Evolutionary conservation across 2,113 vertebrate species (phyloP).

Genomic region (Varanus salvator): DNA sequence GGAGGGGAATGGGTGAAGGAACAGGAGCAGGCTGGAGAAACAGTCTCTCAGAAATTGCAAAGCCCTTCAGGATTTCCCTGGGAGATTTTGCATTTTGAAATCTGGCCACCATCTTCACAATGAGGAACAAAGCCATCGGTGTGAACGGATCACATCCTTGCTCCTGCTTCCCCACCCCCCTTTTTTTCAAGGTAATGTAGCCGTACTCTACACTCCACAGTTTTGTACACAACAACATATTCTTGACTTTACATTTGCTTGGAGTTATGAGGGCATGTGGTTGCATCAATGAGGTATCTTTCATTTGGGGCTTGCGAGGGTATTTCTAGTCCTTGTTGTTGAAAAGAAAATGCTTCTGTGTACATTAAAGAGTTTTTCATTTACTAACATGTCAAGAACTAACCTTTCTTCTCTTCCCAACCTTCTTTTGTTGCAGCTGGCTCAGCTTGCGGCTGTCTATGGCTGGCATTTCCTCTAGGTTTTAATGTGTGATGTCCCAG

Average conservation of each 20-base stretch:
- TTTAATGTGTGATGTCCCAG: slow-evolving; percentile 81
- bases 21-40: too few relatives aligned
- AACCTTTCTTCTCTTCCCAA: slow-evolving; percentile 74
- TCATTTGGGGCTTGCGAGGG: neutral
- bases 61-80: neutral
- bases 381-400: slow-evolving; percentile 47
- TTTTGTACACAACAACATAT: neutral
- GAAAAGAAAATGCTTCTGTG: neutral
- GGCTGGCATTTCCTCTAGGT: slow-evolving; percentile 70
- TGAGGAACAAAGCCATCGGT: neutral
- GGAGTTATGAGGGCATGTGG: neutral
- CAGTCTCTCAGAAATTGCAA: neutral
- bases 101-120: neutral
- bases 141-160: neutral
- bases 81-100: neutral
- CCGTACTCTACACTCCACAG: neutral
- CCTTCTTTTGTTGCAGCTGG: slow-evolving; percentile 67
- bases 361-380: slow-evolving; percentile 4
- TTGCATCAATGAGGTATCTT: neutral
- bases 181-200: neutral
- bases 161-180: neutral
- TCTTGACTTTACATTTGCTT: neutral
- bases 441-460: slow-evolving; percentile 72
- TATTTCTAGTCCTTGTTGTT: neutral
- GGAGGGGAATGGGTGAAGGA: neutral